Evolutionary conservation across 2,888 invertebrate genomes (phyloP), one percentile per base, ranked within the genome.

Genomic region (Drosophila anceps): DNA sequence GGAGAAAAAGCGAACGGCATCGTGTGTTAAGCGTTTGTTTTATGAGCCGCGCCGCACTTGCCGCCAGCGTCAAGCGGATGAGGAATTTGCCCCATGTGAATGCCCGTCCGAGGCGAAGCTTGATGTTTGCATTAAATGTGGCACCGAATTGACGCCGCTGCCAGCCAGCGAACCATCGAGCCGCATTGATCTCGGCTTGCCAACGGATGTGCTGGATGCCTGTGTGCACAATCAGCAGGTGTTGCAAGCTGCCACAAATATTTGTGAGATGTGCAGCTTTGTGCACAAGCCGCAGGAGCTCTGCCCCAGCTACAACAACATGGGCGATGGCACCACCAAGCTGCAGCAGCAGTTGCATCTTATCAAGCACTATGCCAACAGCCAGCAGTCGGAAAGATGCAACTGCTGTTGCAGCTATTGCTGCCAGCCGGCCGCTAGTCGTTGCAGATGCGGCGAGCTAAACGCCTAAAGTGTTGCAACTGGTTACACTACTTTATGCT

Each of bases 241-340:
- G 24, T 9, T 55, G n/a, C 24, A 29, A 0, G 29, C 44, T 1
- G n/a, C 61, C 5, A 7, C 44, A 0, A 55, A 81, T 12, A 57
- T 84, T 13, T 81, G 87, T 18, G n/a, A 35, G 0, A 29, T 44
- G 1, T 82, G 87, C 55, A 82, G 87, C n/a, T 78, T 43, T 24
- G 43, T 84, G 29, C 87, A 83, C 29, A 20, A 24, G 2, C 50
- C n/a, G 35, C 13, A 8, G 0, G 10, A 8, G 1, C 1, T 7
- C 1, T 89, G 83, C 18, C 58, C 61, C 8, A 31, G 13, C 39
- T 12, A 54, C 24, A 1, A 4, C 0, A 29, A 4, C 12, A 2
- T 7, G 0, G 12, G 5, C 10, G 37, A 1, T 8, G 24, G 7
- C 20, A n/a, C 10, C 24, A 31, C 10, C 27, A 62, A 12, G 12